These are phyloP conservation scores for Rhysida immarginata DNA, from an alignment of 1,140 invertebrate genomes.

Conservation along the genomic window DNA sequence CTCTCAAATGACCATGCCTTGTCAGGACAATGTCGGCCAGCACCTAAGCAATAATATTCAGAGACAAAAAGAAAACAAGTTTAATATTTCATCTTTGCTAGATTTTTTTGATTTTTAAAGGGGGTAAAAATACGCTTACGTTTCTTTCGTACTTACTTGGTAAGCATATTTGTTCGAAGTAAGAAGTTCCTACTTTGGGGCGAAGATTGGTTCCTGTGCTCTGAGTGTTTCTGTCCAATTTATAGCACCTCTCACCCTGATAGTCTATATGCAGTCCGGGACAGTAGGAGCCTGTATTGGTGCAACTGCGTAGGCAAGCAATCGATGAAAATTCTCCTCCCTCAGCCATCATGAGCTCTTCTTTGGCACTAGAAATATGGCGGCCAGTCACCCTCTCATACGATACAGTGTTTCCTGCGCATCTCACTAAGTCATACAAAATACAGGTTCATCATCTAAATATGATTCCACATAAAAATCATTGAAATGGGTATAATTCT, in stretches of 20 bases:
- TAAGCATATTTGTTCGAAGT: background rate
- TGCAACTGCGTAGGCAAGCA: background rate
- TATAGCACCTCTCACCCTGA: background rate
- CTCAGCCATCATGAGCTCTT: background rate
- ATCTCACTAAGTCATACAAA: background rate
- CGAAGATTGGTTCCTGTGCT: background rate
- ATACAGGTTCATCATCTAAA: too few species aligned
- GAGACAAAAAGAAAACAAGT: background rate
- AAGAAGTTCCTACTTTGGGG: background rate
- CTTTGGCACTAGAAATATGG: background rate
- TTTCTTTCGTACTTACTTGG: background rate
- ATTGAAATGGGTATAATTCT: too few species aligned
- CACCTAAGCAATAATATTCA: background rate
- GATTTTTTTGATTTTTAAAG: too few species aligned
- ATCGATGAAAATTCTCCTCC: background rate
- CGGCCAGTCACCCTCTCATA: background rate
- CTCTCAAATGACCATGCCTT: background rate
- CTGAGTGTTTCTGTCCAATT: constrained; percentile 1
- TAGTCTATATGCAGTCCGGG: background rate
- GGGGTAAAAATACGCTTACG: too few species aligned
- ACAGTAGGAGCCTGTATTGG: background rate
- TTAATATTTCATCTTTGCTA: too few species aligned
- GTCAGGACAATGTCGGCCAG: background rate
- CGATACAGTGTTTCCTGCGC: background rate
- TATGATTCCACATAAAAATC: too few species aligned